phyloP scores from a whole-genome alignment of 2,888 invertebrate species.

The Lampropteryx suffumata region DNA sequence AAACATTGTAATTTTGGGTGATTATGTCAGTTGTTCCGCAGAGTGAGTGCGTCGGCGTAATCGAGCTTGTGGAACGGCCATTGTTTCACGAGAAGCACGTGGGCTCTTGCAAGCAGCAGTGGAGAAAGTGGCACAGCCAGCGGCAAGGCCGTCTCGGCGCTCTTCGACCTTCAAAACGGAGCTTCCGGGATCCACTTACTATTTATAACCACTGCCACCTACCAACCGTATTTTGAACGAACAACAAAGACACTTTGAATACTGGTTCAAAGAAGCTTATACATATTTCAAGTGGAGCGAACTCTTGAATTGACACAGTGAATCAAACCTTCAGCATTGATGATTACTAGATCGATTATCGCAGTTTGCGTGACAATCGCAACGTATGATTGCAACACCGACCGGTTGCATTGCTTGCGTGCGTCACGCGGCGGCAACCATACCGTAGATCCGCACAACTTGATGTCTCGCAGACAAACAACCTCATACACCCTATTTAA shows the following conservation, averaged over 20 bases:
- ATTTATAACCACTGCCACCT: conserved; percentile 34
- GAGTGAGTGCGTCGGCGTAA: conserved; percentile 64
- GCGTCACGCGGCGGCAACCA: conserved; percentile 59
- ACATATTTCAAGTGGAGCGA: conserved; percentile 8
- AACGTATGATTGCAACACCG: conserved; percentile 56
- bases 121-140: conserved; percentile 78
- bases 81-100: conserved; percentile 69
- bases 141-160: conserved; percentile 74
- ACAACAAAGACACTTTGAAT: conserved; percentile 10
- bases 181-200: conserved; percentile 63
- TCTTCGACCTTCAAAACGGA: conserved; percentile 67
- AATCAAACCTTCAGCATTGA: conserved; percentile 35
- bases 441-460: conserved; percentile 61
- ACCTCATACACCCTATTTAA: conserved; percentile 11
- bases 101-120: conserved; percentile 56
- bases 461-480: conserved; percentile 49
- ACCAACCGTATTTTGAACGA: conserved; percentile 13
- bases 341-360: conserved; percentile 45
- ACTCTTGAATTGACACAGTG: conserved; percentile 27
- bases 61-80: conserved; percentile 56
- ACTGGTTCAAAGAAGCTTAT: conserved; percentile 4
- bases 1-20: conserved; percentile 65
- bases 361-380: conserved; percentile 58
- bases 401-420: conserved; percentile 59
- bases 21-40: conserved; percentile 72